A percentile compares a stretch with the other conserved stretches of the same genome.
phyloP scores from a whole-genome alignment of 2,113 vertebrate species.

The Cacatua alba region DNA sequence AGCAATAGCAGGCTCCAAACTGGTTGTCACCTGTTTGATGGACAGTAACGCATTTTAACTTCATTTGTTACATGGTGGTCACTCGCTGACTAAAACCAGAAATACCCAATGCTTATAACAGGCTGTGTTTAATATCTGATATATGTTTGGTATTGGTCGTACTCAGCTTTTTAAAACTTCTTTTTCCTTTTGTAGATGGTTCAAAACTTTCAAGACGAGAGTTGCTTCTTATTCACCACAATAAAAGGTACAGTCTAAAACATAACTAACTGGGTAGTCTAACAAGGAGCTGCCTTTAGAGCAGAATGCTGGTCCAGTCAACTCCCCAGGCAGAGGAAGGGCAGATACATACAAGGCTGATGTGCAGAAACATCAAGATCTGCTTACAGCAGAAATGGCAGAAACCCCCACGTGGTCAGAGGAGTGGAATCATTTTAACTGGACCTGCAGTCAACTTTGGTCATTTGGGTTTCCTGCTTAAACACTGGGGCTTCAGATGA shows the following conservation, averaged over 20 bases:
- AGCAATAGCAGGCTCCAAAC: background rate
- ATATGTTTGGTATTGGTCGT: background rate
- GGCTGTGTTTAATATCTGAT: background rate
- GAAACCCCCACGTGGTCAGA: background rate
- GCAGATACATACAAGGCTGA: background rate
- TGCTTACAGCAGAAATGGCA: background rate
- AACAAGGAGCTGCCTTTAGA: background rate
- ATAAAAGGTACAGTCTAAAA: slow-evolving; percentile 84
- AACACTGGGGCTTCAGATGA: background rate
- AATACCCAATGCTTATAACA: background rate
- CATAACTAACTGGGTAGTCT: background rate
- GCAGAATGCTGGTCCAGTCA: background rate
- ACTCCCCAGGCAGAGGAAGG: too few species aligned
- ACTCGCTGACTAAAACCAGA: background rate
- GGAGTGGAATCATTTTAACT: background rate
- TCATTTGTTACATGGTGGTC: background rate
- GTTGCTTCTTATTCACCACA: slow-evolving; percentile 92
- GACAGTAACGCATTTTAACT: background rate
- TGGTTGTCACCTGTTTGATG: background rate
- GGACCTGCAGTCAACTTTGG: background rate
- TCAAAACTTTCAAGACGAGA: slow-evolving; percentile 96
- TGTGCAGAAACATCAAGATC: background rate
- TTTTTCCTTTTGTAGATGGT: slow-evolving; percentile 83
- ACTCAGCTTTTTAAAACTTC: background rate
- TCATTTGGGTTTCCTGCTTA: background rate